Evolutionary conservation across 2,113 vertebrate species (phyloP).

Genomic region (Labrus mixtus): DNA sequence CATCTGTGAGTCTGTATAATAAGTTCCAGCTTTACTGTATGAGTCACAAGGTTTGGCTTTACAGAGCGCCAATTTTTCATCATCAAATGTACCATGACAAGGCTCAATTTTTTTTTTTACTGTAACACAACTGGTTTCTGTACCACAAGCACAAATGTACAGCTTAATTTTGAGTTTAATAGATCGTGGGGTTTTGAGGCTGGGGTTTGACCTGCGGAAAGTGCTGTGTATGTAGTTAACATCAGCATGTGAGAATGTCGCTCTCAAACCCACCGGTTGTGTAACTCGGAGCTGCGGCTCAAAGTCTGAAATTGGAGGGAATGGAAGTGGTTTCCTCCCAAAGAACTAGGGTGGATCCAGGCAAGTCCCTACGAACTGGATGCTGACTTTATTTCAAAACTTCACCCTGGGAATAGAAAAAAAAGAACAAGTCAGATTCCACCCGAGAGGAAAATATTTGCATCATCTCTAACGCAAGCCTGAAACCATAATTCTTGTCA

Average conservation of each 20-base stretch:
- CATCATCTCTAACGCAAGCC: slow-evolving; percentile 47
- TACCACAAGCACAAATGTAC: slow-evolving; percentile 55
- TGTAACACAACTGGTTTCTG: slow-evolving; percentile 52
- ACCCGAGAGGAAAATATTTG: slow-evolving; percentile 56
- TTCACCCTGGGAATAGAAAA: slow-evolving; percentile 36
- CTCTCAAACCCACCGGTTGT: slow-evolving; percentile 62
- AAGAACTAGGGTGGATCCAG: slow-evolving; percentile 57
- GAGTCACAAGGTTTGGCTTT: slow-evolving; percentile 30
- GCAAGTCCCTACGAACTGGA: slow-evolving; percentile 41
- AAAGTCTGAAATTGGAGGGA: slow-evolving; percentile 41
- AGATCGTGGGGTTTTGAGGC: slow-evolving; percentile 50
- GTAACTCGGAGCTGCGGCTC: slow-evolving; percentile 61
- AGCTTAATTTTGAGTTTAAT: slow-evolving; percentile 44
- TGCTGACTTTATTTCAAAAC: slow-evolving; percentile 44
- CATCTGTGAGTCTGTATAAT: not conserved
- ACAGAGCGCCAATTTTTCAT: slow-evolving; percentile 1
- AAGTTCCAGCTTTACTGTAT: not conserved
- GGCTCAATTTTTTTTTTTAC: slow-evolving; percentile 27
- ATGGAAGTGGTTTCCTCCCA: slow-evolving; percentile 63
- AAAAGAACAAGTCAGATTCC: slow-evolving; percentile 21
- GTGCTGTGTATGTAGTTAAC: slow-evolving; percentile 64
- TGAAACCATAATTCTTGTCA: slow-evolving; percentile 62
- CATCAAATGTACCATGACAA: slow-evolving; percentile 51
- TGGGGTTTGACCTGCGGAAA: slow-evolving; percentile 65
- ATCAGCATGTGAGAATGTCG: slow-evolving; percentile 57